Percentiles rank a stretch among this genome's conserved stretches.
Evolutionary conservation across 1,140 invertebrate genomes (phyloP).

Genomic region (Drosophila busckii): DNA sequence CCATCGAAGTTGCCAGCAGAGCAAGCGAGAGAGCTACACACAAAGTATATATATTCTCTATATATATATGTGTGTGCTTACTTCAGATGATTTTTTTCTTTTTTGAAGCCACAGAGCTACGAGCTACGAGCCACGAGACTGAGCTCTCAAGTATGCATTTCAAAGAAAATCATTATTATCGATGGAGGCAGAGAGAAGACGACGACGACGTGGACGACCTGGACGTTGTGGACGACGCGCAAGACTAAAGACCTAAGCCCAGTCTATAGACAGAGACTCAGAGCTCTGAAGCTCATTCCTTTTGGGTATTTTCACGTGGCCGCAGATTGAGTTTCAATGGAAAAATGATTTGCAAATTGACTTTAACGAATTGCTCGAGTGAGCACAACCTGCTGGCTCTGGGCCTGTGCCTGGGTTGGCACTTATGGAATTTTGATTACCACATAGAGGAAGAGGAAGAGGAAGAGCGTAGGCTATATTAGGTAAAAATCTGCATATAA

Average conservation of each 20-base stretch:
- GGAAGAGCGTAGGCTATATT: constrained; percentile 17
- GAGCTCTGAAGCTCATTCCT: constrained; percentile 34
- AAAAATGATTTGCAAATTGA: constrained; percentile 79
- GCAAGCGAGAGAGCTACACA: constrained; percentile 17
- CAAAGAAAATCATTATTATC: constrained; percentile 78
- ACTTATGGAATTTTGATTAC: constrained; percentile 74
- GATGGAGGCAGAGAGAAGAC: constrained; percentile 61
- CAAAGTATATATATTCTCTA: too few species aligned
- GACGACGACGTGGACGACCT: constrained; percentile 18
- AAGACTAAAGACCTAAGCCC: constrained; percentile 6
- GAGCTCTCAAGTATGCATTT: constrained; percentile 74
- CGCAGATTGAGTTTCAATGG: constrained; percentile 78
- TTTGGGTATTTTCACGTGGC: constrained; percentile 72
- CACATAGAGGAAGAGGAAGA: not conserved
- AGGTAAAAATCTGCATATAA: too few species aligned
- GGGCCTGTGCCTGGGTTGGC: constrained; percentile 27
- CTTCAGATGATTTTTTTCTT: constrained; percentile 38
- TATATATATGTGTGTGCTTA: too few species aligned
- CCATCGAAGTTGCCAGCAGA: constrained; percentile 43
- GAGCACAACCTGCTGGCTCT: constrained; percentile 52
- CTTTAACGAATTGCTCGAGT: constrained; percentile 75
- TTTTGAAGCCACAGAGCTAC: constrained; percentile 29
- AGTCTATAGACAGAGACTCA: not conserved
- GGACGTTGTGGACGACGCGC: constrained; percentile 14
- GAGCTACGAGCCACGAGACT: constrained; percentile 17